phyloP scores from a whole-genome alignment of 2,113 vertebrate genomes.

The Oncorhynchus nerka region DNA sequence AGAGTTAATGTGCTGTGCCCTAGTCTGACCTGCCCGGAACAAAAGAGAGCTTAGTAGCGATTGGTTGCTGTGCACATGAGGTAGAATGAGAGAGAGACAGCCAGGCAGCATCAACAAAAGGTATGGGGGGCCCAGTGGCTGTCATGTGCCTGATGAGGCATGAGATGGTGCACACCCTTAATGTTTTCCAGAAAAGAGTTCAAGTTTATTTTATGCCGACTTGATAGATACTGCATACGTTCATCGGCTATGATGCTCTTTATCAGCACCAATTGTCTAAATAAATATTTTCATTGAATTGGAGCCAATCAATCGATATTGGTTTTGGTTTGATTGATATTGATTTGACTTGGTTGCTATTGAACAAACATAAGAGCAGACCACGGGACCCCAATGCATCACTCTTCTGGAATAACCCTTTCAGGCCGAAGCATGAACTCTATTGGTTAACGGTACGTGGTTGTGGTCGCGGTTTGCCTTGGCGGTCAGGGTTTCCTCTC shows the following conservation, averaged over 20 bases:
- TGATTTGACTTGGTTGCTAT: neutral
- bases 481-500: conserved; percentile 14
- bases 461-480: conserved; percentile 16
- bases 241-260: too few relatives aligned
- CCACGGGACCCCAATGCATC: neutral
- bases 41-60: neutral
- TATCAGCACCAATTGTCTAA: too few relatives aligned
- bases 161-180: neutral
- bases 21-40: neutral
- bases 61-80: too few relatives aligned
- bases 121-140: too few relatives aligned
- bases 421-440: conserved; percentile 3
- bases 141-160: too few relatives aligned
- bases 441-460: conserved; percentile 1
- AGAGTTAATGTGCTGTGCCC: neutral
- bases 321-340: neutral
- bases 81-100: too few relatives aligned
- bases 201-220: too few relatives aligned
- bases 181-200: conserved; percentile 6
- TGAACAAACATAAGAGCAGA: neutral
- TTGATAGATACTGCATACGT: too few relatives aligned
- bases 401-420: conserved; percentile 4
- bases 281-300: neutral
- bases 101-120: too few relatives aligned
- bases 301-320: neutral